These are phyloP conservation scores for Enteromius radiatus DNA, from an alignment of 2,797 vertebrate species.

Conservation along the genomic window DNA sequence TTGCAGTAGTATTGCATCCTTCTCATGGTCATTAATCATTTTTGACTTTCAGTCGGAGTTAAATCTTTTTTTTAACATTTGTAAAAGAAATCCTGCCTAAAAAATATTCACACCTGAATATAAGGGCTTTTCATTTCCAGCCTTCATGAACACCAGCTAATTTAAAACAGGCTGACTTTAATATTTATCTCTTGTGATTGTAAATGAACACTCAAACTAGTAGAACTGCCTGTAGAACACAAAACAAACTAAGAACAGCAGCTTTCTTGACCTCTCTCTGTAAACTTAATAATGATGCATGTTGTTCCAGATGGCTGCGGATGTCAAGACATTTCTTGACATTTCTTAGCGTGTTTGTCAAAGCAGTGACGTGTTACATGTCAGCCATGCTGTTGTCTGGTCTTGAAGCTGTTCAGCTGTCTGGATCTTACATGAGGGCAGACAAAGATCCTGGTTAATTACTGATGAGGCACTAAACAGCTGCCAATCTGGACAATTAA, in stretches of 20 bases:
- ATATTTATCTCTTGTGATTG: background rate
- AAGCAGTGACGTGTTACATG: constrained; percentile 15
- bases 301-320: constrained; percentile 8
- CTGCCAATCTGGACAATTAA: constrained; percentile 10
- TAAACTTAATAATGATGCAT: constrained; percentile 7
- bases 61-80: background rate
- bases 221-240: background rate
- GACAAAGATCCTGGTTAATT: constrained; percentile 21
- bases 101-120: background rate
- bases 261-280: background rate
- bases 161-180: background rate
- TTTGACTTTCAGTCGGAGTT: no score
- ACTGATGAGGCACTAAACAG: constrained; percentile 12
- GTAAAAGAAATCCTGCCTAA: background rate
- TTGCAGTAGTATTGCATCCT: no score
- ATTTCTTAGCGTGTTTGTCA: constrained; percentile 11
- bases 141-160: background rate
- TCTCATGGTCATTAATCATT: no score
- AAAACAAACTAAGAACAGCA: background rate
- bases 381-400: constrained; percentile 3
- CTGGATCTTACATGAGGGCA: constrained; percentile 10
- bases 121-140: background rate
- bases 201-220: background rate
- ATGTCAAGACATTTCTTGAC: background rate
- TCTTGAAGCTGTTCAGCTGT: constrained; percentile 4